These are phyloP conservation scores for Sisyra nigra DNA, from an alignment of 2,888 invertebrate genomes.

Conservation along the genomic window DNA sequence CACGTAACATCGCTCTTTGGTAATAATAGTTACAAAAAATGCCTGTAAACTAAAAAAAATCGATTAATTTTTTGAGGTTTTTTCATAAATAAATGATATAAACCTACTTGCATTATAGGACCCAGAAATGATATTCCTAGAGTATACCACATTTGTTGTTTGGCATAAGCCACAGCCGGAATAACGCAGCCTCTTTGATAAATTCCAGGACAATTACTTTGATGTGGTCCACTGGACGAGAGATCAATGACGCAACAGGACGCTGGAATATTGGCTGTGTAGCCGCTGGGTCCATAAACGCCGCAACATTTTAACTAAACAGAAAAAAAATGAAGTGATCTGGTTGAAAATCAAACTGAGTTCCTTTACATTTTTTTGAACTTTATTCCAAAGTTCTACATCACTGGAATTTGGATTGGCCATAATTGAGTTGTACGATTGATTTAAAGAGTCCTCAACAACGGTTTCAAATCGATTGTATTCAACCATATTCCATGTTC, in stretches of 20 bases:
- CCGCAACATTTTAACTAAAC: conserved; percentile 62
- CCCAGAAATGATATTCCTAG: conserved; percentile 17
- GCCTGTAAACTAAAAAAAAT: too few relatives aligned
- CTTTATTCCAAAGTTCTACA: conserved; percentile 49
- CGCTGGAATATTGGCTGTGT: conserved; percentile 33
- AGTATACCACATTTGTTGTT: conserved; percentile 34
- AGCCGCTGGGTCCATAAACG: conserved; percentile 48
- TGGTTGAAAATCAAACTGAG: conserved; percentile 16
- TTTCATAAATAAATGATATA: too few relatives aligned
- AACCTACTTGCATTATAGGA: too few relatives aligned
- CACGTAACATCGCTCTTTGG: too few relatives aligned
- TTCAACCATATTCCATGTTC: conserved; percentile 67
- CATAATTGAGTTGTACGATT: conserved; percentile 30
- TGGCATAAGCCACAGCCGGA: conserved; percentile 35
- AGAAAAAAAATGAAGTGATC: conserved; percentile 7
- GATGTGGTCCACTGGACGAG: conserved; percentile 24
- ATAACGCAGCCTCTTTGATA: conserved; percentile 42
- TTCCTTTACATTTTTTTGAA: conserved; percentile 53
- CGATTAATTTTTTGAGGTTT: too few relatives aligned
- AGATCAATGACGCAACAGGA: conserved; percentile 46
- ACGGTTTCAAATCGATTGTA: conserved; percentile 50
- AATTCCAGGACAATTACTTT: conserved; percentile 29
- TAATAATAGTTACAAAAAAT: too few relatives aligned
- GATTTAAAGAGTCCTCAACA: conserved; percentile 44
- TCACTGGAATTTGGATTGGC: conserved; percentile 32